phyloP scores from a whole-genome alignment of 2,113 vertebrate species.

The Coracopsis vasa region DNA sequence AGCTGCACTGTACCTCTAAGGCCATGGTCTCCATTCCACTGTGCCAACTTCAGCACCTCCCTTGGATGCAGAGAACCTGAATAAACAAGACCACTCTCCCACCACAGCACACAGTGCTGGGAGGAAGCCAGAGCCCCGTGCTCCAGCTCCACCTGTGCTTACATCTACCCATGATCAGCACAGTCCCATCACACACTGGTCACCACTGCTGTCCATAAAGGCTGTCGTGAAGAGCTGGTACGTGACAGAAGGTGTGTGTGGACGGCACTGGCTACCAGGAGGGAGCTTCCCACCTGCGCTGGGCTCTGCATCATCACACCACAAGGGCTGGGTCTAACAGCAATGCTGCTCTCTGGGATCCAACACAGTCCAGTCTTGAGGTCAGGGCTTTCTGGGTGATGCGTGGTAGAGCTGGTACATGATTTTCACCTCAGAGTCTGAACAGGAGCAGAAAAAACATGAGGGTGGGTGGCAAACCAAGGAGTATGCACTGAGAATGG shows the following conservation, averaged over 20 bases:
- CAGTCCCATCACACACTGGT: not conserved
- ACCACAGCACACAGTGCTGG: rapidly evolving
- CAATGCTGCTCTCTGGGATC: not conserved
- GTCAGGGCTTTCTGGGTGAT: not conserved
- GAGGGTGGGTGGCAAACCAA: not conserved
- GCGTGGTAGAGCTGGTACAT: rapidly evolving
- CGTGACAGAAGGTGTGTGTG: not conserved
- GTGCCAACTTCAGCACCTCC: not conserved
- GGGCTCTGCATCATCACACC: not conserved
- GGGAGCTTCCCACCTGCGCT: not conserved
- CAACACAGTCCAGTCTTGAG: not conserved
- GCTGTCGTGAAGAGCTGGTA: not conserved
- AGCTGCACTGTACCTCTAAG: not conserved
- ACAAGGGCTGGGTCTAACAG: not conserved
- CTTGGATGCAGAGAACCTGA: not conserved
- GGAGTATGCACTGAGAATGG: rapidly evolving
- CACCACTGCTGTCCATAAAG: not conserved
- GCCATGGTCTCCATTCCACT: rapidly evolving
- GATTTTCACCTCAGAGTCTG: not conserved
- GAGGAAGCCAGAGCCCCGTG: not conserved
- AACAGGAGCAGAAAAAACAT: not conserved
- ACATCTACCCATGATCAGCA: not conserved
- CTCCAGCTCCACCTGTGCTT: not conserved
- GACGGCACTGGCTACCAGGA: not conserved
- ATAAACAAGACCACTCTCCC: rapidly evolving